Conservation (phyloP, 1,140 invertebrate genomes). For the Macrotrachela quadricornifera region DNA sequence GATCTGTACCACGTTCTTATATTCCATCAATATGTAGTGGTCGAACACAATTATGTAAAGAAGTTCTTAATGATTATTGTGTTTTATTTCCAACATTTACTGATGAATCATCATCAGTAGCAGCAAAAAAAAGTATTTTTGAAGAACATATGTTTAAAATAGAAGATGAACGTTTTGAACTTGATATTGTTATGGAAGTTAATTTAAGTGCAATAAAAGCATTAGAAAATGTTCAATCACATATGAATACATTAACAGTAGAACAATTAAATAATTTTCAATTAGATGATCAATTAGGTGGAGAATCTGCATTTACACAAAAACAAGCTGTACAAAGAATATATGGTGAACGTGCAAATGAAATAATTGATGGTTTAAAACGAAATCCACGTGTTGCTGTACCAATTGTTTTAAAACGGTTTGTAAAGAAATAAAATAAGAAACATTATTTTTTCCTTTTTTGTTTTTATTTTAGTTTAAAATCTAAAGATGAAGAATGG, state of each 20-base stretch:
- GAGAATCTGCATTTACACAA: constrained; percentile 55
- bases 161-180: constrained; percentile 76
- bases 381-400: constrained; percentile 80
- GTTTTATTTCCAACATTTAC: constrained; percentile 97
- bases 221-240: constrained; percentile 70
- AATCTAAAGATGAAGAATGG: constrained; percentile 93
- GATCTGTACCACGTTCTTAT: constrained; percentile 54
- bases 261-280: constrained; percentile 68
- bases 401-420: constrained; percentile 64
- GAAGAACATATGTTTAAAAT: constrained; percentile 93
- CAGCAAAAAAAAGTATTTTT: constrained; percentile 82
- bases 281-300: constrained; percentile 74
- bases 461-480: constrained; percentile 33
- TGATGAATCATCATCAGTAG: constrained; percentile 91
- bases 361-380: constrained; percentile 86
- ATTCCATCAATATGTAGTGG: constrained; percentile 70
- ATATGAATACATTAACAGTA: constrained; percentile 60
- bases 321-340: constrained; percentile 38
- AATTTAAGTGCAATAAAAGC: constrained; percentile 78
- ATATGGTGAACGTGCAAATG: constrained; percentile 81
- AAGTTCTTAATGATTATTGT: constrained; percentile 82
- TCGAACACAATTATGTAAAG: constrained; percentile 57
- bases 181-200: constrained; percentile 90
- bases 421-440: too few species aligned
- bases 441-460: too few species aligned